Evolutionary conservation across 1,140 invertebrate genomes (phyloP).

Genomic region (Trichonephila clavipes): DNA sequence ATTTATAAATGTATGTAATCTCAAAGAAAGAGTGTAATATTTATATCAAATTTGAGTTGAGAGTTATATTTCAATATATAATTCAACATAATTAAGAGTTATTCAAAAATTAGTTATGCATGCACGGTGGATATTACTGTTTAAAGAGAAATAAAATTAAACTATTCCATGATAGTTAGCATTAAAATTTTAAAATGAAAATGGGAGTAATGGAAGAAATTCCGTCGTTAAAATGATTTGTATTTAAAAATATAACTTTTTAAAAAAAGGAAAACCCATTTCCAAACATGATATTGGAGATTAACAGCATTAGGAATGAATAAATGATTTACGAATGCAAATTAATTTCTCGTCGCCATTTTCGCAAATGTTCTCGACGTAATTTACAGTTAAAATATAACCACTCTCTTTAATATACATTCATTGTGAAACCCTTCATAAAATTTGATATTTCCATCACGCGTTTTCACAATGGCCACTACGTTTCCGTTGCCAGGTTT

Average conservation of each 20-base stretch:
- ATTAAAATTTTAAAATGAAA: no score
- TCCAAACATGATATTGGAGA: background rate
- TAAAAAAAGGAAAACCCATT: background rate
- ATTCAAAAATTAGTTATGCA: no score
- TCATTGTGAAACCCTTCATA: background rate
- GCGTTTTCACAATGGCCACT: conserved; percentile 9
- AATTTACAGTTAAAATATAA: conserved; percentile 23
- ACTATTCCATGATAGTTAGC: no score
- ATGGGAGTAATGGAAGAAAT: no score
- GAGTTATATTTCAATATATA: no score
- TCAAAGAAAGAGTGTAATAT: no score
- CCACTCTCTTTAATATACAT: conserved; percentile 13
- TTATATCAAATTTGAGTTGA: no score
- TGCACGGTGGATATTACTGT: no score
- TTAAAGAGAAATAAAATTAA: no score
- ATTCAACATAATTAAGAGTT: no score
- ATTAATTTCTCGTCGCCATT: background rate
- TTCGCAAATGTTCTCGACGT: background rate
- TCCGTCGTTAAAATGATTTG: background rate
- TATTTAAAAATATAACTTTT: background rate
- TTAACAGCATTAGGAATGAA: background rate
- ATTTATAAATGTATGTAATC: no score
- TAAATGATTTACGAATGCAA: conserved; percentile 18
- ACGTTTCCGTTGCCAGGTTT: conserved; percentile 23
- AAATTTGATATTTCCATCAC: conserved; percentile 20